phyloP scores from a whole-genome alignment of 2,113 vertebrate genomes.

The Galbula dea region DNA sequence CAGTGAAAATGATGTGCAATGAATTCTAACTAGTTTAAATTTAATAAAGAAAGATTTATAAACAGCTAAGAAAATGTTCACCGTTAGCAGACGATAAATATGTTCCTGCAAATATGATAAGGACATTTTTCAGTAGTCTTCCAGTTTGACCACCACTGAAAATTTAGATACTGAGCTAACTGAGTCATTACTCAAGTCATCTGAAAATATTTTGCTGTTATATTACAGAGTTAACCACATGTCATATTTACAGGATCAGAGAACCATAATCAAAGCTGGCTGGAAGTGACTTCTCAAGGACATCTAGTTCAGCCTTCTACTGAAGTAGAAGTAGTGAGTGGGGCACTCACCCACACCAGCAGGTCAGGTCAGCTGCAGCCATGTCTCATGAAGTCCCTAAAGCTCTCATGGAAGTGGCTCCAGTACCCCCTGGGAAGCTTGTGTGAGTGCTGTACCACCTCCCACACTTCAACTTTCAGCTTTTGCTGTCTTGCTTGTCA shows the following conservation, averaged over 20 bases:
- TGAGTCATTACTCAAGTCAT: not conserved
- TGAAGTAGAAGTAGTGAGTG: no score
- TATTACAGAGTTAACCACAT: not conserved
- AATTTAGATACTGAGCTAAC: not conserved
- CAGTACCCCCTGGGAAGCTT: not conserved
- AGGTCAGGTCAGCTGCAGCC: not conserved
- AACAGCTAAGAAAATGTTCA: not conserved
- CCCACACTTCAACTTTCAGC: accelerated
- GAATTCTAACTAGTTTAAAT: not conserved
- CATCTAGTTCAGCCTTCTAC: not conserved
- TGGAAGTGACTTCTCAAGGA: not conserved
- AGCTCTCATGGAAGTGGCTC: not conserved
- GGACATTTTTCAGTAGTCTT: not conserved
- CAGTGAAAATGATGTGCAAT: not conserved
- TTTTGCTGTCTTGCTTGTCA: not conserved
- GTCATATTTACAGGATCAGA: not conserved
- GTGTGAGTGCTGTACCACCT: not conserved
- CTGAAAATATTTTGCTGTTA: not conserved
- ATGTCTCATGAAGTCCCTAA: not conserved
- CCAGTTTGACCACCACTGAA: not conserved
- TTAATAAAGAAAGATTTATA: not conserved
- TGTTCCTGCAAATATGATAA: not conserved
- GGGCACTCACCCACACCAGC: not conserved
- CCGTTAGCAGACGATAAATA: not conserved
- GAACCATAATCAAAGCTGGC: not conserved